Conservation (phyloP, 2,113 vertebrate species). For the Leptosomus discolor region DNA sequence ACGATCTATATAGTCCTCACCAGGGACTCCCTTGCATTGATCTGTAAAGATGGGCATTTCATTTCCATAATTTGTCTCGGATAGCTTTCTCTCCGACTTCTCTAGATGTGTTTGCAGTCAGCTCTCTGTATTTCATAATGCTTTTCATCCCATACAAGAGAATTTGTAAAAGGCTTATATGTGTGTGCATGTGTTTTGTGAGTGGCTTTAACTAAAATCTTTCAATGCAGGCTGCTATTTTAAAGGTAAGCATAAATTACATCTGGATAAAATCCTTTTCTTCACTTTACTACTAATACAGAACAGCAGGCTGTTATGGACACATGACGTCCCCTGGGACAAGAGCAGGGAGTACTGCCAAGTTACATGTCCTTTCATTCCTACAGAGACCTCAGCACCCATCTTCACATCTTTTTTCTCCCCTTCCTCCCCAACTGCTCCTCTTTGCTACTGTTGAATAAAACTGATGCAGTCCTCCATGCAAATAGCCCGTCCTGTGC, state of each 20-base stretch:
- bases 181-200: not conserved
- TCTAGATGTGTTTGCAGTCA: not conserved
- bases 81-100: not conserved
- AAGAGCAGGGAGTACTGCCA: not conserved
- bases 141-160: not conserved
- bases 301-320: not conserved
- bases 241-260: not conserved
- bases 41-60: slow-evolving; percentile 42
- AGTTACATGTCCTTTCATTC: not conserved
- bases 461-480: not conserved
- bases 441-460: not conserved
- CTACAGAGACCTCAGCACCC: not conserved
- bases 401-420: not conserved
- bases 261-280: not conserved
- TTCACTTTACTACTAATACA: not conserved
- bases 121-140: not conserved
- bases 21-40: slow-evolving; percentile 27
- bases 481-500: not conserved
- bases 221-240: not conserved
- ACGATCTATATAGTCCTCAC: not conserved
- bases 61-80: slow-evolving; percentile 20
- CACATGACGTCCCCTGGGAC: not conserved
- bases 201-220: not conserved
- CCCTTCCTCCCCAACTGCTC: not conserved
- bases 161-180: not conserved